Evolutionary conservation across 2,113 vertebrate genomes (phyloP).

Genomic region (Rhipidura dahli): DNA sequence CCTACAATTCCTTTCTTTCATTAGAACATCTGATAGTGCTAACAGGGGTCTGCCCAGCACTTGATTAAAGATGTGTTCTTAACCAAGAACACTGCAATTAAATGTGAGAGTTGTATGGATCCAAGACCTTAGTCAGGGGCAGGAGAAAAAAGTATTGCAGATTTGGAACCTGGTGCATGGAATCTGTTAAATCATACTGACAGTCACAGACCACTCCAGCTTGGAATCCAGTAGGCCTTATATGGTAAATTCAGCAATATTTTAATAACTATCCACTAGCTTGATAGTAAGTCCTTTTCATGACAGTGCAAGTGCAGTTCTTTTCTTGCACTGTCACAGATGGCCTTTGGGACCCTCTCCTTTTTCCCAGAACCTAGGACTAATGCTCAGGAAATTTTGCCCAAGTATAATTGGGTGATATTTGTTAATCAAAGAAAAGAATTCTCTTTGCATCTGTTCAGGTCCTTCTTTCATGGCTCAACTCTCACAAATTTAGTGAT

Average conservation of each 20-base stretch:
- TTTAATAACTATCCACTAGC: neutral
- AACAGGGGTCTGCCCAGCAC: neutral
- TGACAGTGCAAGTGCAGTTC: neutral
- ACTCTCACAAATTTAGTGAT: neutral
- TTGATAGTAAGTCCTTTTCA: neutral
- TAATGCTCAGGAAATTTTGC: neutral
- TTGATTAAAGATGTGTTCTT: constrained; percentile 10
- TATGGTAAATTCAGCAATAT: neutral
- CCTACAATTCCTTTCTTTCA: constrained; percentile 10
- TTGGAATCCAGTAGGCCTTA: neutral
- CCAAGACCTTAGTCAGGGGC: neutral
- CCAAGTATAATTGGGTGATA: neutral
- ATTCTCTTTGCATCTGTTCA: neutral
- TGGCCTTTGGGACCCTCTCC: neutral
- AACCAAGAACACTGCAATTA: neutral
- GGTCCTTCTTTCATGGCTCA: neutral
- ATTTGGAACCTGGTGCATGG: neutral
- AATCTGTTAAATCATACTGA: neutral
- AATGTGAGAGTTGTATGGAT: neutral
- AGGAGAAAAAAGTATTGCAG: neutral
- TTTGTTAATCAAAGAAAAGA: neutral
- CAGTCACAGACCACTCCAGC: neutral
- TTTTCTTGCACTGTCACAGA: neutral
- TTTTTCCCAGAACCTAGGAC: neutral
- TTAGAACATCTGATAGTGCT: neutral